A percentile compares a stretch with the other conserved stretches of the same genome.
phyloP scores from a whole-genome alignment of 2,888 invertebrate species.

The Stomorhina lunata region DNA sequence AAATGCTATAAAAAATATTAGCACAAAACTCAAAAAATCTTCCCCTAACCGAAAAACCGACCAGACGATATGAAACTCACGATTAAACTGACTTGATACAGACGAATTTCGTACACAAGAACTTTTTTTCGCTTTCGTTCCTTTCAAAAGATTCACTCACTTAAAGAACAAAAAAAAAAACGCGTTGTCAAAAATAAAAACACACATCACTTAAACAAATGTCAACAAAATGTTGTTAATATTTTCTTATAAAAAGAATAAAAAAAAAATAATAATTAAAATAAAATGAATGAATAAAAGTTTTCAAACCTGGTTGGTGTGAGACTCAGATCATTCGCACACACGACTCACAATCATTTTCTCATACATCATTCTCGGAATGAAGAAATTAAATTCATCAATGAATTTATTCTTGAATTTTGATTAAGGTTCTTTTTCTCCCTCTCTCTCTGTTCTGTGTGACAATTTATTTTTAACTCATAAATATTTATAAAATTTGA shows the following conservation, averaged over 20 bases:
- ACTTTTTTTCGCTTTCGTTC: neutral
- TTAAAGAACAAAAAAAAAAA: too few relatives aligned
- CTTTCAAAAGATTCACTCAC: neutral
- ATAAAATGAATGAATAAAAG: neutral
- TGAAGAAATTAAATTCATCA: conserved; percentile 68
- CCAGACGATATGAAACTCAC: conserved; percentile 66
- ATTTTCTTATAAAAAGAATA: conserved; percentile 30
- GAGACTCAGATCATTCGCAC: neutral
- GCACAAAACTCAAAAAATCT: conserved; percentile 12
- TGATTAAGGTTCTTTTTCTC: too few relatives aligned
- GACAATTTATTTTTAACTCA: conserved; percentile 46
- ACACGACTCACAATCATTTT: neutral
- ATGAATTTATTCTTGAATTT: conserved; percentile 76
- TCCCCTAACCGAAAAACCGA: conserved; percentile 63
- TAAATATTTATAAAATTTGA: conserved; percentile 49
- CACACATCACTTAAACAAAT: conserved; percentile 24
- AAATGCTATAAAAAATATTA: neutral
- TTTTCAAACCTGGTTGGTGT: conserved; percentile 44
- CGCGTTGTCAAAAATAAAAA: neutral
- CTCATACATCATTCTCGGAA: neutral
- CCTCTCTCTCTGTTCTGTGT: neutral
- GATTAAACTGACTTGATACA: conserved; percentile 69
- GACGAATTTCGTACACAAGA: conserved; percentile 9
- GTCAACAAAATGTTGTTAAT: conserved; percentile 48
- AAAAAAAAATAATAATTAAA: neutral